These are phyloP conservation scores for Beris chalybata DNA, from an alignment of 2,888 invertebrate species.

Conservation along the genomic window DNA sequence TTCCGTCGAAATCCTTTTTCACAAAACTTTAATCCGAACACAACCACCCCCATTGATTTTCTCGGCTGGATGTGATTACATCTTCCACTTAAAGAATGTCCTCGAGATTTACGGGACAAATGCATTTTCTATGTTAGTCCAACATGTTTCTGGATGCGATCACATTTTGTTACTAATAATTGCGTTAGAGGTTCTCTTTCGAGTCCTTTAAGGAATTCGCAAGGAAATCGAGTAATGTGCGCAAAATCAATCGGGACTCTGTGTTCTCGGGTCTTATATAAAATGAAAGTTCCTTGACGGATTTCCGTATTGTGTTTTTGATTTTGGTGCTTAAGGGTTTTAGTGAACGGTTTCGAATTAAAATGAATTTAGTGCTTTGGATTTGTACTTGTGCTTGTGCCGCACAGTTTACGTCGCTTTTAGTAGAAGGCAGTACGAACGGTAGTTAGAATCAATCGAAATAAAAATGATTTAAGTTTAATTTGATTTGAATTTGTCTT, in stretches of 20 bases:
- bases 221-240: background rate
- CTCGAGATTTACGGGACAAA: constrained; percentile 14
- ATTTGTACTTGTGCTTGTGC: constrained; percentile 35
- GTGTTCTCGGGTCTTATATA: constrained; percentile 6
- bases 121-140: constrained; percentile 28
- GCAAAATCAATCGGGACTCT: constrained; percentile 6
- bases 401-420: constrained; percentile 1
- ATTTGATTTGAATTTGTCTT: background rate
- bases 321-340: background rate
- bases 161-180: too few relatives aligned
- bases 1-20: too few relatives aligned
- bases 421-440: constrained; percentile 26
- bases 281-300: background rate
- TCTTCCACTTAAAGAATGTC: constrained; percentile 15
- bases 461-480: background rate
- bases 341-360: background rate
- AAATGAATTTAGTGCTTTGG: constrained; percentile 31
- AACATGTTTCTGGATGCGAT: background rate
- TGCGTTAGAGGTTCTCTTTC: background rate
- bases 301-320: constrained; percentile 8
- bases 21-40: too few relatives aligned
- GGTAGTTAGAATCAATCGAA: constrained; percentile 17
- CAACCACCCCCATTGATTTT: background rate
- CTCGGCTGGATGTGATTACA: constrained; percentile 21
- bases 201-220: background rate